Percentiles rank a stretch among this genome's conserved stretches.
Conservation (phyloP, 1,140 invertebrate species). For the Aphelenchoides avenae region DNA sequence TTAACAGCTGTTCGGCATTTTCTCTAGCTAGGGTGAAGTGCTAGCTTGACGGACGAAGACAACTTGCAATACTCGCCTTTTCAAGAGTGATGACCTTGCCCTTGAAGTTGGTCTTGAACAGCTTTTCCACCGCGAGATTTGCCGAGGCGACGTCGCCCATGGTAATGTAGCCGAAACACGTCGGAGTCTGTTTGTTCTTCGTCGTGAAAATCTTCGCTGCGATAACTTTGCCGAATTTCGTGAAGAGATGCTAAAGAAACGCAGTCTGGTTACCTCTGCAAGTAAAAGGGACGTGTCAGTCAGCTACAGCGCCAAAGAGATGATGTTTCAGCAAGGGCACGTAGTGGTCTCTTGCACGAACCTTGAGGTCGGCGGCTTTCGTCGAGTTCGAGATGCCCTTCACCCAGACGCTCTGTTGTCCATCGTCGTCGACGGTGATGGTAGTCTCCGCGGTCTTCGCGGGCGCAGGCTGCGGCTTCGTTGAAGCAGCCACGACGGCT, state of each 20-base stretch:
- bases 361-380: constrained; percentile 42
- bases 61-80: constrained; percentile 29
- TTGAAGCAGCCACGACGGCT: too few relatives aligned
- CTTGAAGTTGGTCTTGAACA: constrained; percentile 45
- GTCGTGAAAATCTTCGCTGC: constrained; percentile 45
- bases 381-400: constrained; percentile 35
- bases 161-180: constrained; percentile 38
- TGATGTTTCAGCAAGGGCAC: background rate
- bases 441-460: too few relatives aligned
- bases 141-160: constrained; percentile 26
- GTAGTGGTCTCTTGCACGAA: background rate
- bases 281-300: background rate
- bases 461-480: too few relatives aligned
- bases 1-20: too few relatives aligned
- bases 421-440: too few relatives aligned
- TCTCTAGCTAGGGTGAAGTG: too few relatives aligned
- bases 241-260: constrained; percentile 30
- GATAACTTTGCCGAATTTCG: constrained; percentile 31
- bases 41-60: too few relatives aligned
- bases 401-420: constrained; percentile 38
- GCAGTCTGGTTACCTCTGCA: background rate
- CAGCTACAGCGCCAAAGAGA: too few relatives aligned
- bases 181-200: constrained; percentile 31
- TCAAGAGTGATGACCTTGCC: constrained; percentile 39
- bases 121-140: constrained; percentile 31